These are phyloP conservation scores for Danionella cerebrum DNA, from an alignment of 2,113 vertebrate species.

Conservation along the genomic window DNA sequence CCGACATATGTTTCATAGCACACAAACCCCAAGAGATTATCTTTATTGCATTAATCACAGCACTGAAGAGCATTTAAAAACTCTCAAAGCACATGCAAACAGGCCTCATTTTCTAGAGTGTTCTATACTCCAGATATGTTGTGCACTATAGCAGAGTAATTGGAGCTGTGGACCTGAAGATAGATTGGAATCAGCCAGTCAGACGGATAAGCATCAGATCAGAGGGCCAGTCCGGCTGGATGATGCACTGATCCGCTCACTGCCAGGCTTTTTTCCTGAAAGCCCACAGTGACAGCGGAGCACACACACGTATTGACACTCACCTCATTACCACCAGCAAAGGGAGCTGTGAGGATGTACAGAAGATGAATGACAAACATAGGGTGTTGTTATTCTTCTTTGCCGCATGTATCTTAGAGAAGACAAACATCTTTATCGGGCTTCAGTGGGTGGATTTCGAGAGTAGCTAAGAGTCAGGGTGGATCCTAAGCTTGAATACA, in stretches of 20 bases:
- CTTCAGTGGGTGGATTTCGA: background rate
- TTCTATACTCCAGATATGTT: too few relatives aligned
- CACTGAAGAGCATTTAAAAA: background rate
- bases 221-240: conserved; percentile 43
- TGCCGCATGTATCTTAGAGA: background rate
- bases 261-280: conserved; percentile 29
- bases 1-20: conserved; percentile 26
- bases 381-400: background rate
- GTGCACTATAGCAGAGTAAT: conserved; percentile 11
- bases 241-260: conserved; percentile 42
- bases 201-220: conserved; percentile 47
- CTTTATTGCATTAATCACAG: conserved; percentile 14
- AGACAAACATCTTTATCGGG: conserved; percentile 1
- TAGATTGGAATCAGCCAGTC: conserved; percentile 22
- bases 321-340: background rate
- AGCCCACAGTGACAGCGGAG: conserved; percentile 15
- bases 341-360: background rate
- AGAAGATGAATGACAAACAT: background rate
- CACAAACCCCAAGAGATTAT: conserved; percentile 15
- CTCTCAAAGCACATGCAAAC: background rate
- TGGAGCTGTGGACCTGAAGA: conserved; percentile 16
- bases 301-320: background rate
- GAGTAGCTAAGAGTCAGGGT: background rate
- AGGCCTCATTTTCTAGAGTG: background rate
- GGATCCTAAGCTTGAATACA: background rate